Evolutionary conservation across 2,888 invertebrate species (phyloP).

Genomic region (Spilosoma lubricipeda): DNA sequence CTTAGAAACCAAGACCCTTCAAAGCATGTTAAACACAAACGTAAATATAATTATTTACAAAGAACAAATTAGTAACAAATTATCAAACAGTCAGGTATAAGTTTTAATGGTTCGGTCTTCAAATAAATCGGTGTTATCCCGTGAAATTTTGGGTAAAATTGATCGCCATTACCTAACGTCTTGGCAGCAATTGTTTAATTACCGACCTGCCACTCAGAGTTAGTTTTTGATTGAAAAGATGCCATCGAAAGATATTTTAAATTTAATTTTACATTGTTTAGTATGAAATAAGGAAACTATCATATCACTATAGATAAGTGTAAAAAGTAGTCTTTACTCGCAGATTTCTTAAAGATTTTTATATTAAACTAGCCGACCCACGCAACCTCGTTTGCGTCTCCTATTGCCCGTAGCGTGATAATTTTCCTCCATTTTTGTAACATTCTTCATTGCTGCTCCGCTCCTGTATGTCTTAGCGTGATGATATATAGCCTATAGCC

Average conservation of each 20-base stretch:
- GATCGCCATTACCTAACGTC: constrained; percentile 52
- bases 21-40: not conserved
- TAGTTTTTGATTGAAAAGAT: constrained; percentile 45
- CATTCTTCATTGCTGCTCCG: too few species aligned
- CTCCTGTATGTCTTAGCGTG: too few species aligned
- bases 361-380: too few species aligned
- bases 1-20: not conserved
- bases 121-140: constrained; percentile 54
- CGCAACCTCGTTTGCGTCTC: too few species aligned
- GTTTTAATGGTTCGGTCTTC: constrained; percentile 59
- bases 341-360: too few species aligned
- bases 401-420: too few species aligned
- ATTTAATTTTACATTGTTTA: not conserved
- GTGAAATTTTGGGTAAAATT: constrained; percentile 52
- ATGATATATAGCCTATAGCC: too few species aligned
- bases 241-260: constrained; percentile 2
- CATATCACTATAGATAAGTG: not conserved
- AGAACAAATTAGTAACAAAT: constrained; percentile 3
- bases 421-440: too few species aligned
- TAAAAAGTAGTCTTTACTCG: too few species aligned
- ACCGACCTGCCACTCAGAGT: constrained; percentile 45
- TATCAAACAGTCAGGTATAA: constrained; percentile 57
- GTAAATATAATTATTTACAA: not conserved
- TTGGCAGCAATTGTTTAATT: constrained; percentile 47
- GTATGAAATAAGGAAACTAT: not conserved